Base-by-base conservation (phyloP, 2,888 invertebrate species). In the Saturnia pavonia region DNA sequence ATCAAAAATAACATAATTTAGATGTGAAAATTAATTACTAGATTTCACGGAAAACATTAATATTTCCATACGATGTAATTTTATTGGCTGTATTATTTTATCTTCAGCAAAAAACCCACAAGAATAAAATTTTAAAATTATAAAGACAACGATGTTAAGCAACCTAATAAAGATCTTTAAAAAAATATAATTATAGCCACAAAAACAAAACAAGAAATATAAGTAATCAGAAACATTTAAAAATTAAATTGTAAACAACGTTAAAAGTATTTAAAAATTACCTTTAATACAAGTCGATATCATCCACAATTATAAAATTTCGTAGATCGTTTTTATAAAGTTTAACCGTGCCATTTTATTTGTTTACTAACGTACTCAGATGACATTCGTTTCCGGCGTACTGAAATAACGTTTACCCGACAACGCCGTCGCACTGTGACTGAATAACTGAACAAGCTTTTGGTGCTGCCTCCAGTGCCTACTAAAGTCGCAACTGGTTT, bases 291-390 rank as follows among this genome's bases (percentile, higher is more conserved):
- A 48, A 60, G 69, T 69, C 69, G 73, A 66, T 74, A 73, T 54
- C 74, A 78, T 77, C 76, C 73, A 77, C 25, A 75, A 72, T 74
- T 66, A 71, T 70, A 72, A 75, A 77, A 45, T 74, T 73, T 77
- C 78, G 76, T 77, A 75, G 70, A 82, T 80, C 80, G 73, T 73
- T 80, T 78, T 74, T 79, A 76, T 60, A 69, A 85, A 81, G 77
- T 80, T 81, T 72, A 57, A 83, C 82, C n/a, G n/a, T n/a, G n/a
- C 6, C 86, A 85, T 81, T 82, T 78, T 77, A 77, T 81, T 83
- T 82, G 80, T 84, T 83, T 80, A 85, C 83, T 82, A 81, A 82
- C 84, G 83, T 82, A 72, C 71, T 71, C 51, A 72, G 48, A 67
- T 67, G 60, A 68, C 57, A 74, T 4, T 60, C 27, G 12, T 60